phyloP scores from a whole-genome alignment of 2,113 vertebrate species.

The Rhombomys opimus region DNA sequence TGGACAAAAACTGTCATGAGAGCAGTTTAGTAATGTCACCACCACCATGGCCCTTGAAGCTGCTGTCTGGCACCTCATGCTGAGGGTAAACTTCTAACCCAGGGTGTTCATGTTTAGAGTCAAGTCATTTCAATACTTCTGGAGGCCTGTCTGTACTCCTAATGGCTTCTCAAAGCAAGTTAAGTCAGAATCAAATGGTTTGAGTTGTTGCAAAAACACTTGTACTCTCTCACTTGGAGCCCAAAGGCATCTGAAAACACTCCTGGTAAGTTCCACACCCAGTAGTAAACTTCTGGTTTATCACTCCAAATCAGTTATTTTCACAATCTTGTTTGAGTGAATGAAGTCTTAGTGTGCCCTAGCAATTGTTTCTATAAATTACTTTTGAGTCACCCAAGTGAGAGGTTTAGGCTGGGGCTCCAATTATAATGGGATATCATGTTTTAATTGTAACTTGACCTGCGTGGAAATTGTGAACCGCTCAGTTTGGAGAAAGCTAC shows the following conservation, averaged over 20 bases:
- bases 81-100: rapidly evolving
- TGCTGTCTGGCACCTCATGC: rapidly evolving
- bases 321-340: not conserved
- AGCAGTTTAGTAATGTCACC: rapidly evolving
- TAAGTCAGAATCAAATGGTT: not conserved
- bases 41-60: rapidly evolving
- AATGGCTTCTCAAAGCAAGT: not conserved
- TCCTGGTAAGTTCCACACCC: not conserved
- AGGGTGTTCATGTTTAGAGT: rapidly evolving
- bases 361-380: not conserved
- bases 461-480: not conserved
- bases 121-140: not conserved
- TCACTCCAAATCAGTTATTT: not conserved
- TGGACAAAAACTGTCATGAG: rapidly evolving
- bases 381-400: not conserved
- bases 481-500: not conserved
- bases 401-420: not conserved
- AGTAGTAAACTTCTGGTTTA: not conserved
- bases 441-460: not conserved
- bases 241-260: not conserved
- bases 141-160: not conserved
- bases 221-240: not conserved
- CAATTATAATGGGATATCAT: not conserved
- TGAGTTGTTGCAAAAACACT: not conserved
- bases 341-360: not conserved